Evolutionary conservation across 2,797 vertebrate species (phyloP).

Genomic region (Sciurus carolinensis): DNA sequence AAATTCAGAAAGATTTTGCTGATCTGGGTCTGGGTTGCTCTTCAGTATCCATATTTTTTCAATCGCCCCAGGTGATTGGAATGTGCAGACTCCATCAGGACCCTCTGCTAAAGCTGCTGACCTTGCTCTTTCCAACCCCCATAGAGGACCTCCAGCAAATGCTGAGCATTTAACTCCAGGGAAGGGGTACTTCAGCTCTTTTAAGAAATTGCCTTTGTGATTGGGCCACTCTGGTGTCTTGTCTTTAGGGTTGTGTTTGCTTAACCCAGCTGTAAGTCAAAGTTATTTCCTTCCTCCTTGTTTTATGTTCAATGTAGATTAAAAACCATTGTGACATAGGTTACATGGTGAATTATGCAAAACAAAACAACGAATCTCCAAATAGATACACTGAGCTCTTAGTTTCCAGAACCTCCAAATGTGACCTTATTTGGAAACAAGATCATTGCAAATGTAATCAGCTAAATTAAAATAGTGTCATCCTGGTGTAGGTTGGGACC

Average conservation of each 20-base stretch:
- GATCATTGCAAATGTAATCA: neutral
- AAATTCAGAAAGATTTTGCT: neutral
- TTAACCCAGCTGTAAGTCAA: neutral
- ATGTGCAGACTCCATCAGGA: rapidly evolving
- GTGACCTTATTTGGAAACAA: slow-evolving; percentile 5
- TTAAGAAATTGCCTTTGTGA: neutral
- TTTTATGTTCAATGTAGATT: neutral
- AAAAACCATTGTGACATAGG: neutral
- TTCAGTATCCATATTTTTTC: neutral
- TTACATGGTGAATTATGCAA: neutral
- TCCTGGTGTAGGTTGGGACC: no score
- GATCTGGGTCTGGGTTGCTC: no score
- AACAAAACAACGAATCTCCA: no score
- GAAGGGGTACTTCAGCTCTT: neutral
- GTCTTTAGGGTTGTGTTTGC: neutral
- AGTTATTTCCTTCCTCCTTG: neutral
- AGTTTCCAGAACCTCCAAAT: neutral
- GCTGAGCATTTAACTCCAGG: neutral
- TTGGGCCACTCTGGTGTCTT: neutral
- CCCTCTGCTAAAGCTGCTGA: rapidly evolving
- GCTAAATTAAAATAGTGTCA: neutral
- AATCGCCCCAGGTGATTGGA: rapidly evolving
- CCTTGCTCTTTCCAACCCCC: neutral
- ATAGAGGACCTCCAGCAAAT: neutral
- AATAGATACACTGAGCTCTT: neutral